These are phyloP conservation scores for Brachyhypopomus gauderio DNA, from an alignment of 2,113 vertebrate genomes.

Conservation along the genomic window DNA sequence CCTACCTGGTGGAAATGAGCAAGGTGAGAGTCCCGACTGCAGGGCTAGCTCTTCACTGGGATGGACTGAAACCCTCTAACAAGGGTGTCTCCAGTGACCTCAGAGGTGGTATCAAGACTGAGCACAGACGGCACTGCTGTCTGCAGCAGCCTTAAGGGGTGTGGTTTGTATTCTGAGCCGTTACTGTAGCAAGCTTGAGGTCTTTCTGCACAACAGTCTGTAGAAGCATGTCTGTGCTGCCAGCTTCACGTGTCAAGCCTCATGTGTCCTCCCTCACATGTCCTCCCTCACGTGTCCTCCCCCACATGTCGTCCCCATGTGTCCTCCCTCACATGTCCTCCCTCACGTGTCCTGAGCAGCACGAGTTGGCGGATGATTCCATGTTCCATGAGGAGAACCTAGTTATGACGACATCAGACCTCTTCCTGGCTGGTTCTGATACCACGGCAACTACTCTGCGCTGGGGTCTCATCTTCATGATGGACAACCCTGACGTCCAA, in stretches of 20 bases:
- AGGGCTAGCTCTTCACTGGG: neutral
- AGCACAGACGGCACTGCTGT: too few species aligned
- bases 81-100: too few species aligned
- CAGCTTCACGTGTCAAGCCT: too few species aligned
- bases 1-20: constrained; percentile 57
- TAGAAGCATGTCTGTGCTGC: too few species aligned
- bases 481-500: constrained; percentile 69
- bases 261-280: too few species aligned
- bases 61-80: too few species aligned
- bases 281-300: too few species aligned
- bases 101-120: too few species aligned
- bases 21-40: constrained; percentile 40
- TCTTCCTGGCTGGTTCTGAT: constrained; percentile 76
- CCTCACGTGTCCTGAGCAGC: constrained; percentile 56
- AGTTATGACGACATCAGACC: constrained; percentile 66
- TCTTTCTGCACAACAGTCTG: too few species aligned
- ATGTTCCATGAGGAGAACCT: constrained; percentile 73
- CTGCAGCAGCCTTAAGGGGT: too few species aligned
- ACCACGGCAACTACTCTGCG: constrained; percentile 70
- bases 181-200: too few species aligned
- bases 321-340: neutral
- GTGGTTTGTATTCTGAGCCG: too few species aligned
- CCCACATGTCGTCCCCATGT: neutral
- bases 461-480: constrained; percentile 75
- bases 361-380: constrained; percentile 55